These are phyloP conservation scores for Lymantria monacha DNA, from an alignment of 2,888 invertebrate genomes.

Conservation along the genomic window DNA sequence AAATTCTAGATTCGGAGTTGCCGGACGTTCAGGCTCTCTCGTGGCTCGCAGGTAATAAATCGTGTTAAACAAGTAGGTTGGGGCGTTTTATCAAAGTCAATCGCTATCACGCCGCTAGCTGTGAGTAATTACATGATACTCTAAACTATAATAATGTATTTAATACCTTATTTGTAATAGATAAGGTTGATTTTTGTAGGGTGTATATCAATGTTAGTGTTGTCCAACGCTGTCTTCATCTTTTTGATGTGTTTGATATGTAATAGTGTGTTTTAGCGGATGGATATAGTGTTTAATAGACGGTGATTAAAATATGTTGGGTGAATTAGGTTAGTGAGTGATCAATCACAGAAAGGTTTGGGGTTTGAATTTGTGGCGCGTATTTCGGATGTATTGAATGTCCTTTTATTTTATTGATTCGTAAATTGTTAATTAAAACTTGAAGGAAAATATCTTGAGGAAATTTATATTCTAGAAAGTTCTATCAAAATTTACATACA, in stretches of 20 bases:
- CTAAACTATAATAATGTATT: conserved; percentile 28
- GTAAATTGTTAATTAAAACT: too few relatives aligned
- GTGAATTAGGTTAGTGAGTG: too few relatives aligned
- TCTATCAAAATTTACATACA: too few relatives aligned
- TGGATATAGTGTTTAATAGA: conserved; percentile 5
- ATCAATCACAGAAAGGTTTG: too few relatives aligned
- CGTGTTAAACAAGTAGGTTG: conserved; percentile 81
- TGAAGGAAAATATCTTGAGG: too few relatives aligned
- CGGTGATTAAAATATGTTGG: too few relatives aligned
- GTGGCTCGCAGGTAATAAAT: conserved; percentile 79
- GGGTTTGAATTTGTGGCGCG: too few relatives aligned
- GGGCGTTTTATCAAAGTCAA: conserved; percentile 81
- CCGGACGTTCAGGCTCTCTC: conserved; percentile 56
- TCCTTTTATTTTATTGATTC: too few relatives aligned
- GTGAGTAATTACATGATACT: conserved; percentile 69
- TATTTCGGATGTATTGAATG: too few relatives aligned
- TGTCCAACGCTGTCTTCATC: conserved; percentile 37
- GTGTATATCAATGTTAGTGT: conserved; percentile 19
- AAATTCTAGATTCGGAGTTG: conserved; percentile 34
- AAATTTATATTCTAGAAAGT: too few relatives aligned
- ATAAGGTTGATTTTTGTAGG: conserved; percentile 12
- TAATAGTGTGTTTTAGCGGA: conserved; percentile 26
- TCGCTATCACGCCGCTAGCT: conserved; percentile 71
- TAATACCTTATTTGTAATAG: conserved; percentile 10
- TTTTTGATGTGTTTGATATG: conserved; percentile 25